A percentile compares a stretch with the other conserved stretches of the same genome.
Evolutionary conservation across 2,888 invertebrate genomes (phyloP).

Genomic region (Pseudococcus jackbeardsleyi): DNA sequence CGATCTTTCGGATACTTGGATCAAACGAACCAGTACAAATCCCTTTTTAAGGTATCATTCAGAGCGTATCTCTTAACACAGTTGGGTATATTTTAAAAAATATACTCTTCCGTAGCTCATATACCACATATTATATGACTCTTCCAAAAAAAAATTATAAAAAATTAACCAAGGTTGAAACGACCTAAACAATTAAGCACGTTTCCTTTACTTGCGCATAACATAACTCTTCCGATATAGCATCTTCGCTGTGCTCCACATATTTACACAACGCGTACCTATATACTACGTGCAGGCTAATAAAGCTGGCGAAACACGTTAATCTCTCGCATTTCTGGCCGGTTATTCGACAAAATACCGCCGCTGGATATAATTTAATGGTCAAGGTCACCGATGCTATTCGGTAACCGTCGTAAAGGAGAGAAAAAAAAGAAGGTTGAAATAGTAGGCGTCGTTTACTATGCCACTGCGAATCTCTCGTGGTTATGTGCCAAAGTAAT

Average conservation of each 20-base stretch:
- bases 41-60: slow-evolving; percentile 12
- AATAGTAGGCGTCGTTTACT: not conserved
- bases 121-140: not conserved
- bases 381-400: slow-evolving; percentile 34
- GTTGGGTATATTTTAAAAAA: not conserved
- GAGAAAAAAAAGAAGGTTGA: not conserved
- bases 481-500: not conserved
- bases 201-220: not conserved
- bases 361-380: slow-evolving; percentile 30
- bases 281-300: not conserved
- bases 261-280: not conserved
- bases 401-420: slow-evolving; percentile 22
- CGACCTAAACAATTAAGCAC: slow-evolving; percentile 13
- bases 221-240: slow-evolving; percentile 5
- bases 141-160: not conserved
- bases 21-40: not conserved
- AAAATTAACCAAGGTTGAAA: slow-evolving; percentile 19
- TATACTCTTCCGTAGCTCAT: not conserved
- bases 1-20: not conserved
- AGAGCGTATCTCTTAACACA: slow-evolving; percentile 5
- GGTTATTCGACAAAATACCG: slow-evolving; percentile 14
- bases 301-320: not conserved
- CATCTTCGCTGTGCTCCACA: slow-evolving; percentile 13
- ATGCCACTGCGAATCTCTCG: not conserved
- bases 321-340: slow-evolving; percentile 5